Evolutionary conservation across 2,797 vertebrate genomes (phyloP).

Genomic region (Sylvilagus floridanus): DNA sequence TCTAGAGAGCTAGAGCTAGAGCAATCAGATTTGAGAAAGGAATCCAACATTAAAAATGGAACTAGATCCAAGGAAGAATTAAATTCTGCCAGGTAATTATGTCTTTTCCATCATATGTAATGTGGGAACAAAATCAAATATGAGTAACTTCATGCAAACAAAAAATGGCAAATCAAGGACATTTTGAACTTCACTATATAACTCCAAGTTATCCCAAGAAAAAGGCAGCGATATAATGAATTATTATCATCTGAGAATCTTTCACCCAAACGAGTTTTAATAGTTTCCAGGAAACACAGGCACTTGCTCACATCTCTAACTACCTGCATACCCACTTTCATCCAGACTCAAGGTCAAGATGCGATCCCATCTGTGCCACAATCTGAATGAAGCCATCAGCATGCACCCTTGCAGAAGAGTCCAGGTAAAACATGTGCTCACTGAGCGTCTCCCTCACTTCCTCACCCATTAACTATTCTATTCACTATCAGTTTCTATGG

Average conservation of each 20-base stretch:
- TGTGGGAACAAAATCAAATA: background rate
- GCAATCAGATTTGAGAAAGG: background rate
- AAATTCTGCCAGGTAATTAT: background rate
- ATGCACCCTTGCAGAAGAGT: background rate
- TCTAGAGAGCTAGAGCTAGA: background rate
- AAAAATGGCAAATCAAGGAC: background rate
- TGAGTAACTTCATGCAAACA: background rate
- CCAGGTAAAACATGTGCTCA: background rate
- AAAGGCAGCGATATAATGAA: conserved; percentile 36
- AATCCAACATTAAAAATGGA: background rate
- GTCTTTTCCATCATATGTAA: background rate
- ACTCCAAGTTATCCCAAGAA: conserved; percentile 30
- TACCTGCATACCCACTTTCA: background rate
- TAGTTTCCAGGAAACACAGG: conserved; percentile 74
- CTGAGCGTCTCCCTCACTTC: background rate
- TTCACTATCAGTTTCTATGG: background rate
- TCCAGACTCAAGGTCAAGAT: background rate
- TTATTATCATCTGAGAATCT: conserved; percentile 14
- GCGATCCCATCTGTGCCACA: background rate
- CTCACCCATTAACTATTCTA: background rate
- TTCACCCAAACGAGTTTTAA: background rate
- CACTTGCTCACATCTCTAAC: conserved; percentile 71
- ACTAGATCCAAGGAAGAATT: background rate
- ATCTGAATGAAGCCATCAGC: background rate
- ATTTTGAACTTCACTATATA: background rate